Conservation (phyloP, 2,113 vertebrate genomes). For the Steatornis caripensis region DNA sequence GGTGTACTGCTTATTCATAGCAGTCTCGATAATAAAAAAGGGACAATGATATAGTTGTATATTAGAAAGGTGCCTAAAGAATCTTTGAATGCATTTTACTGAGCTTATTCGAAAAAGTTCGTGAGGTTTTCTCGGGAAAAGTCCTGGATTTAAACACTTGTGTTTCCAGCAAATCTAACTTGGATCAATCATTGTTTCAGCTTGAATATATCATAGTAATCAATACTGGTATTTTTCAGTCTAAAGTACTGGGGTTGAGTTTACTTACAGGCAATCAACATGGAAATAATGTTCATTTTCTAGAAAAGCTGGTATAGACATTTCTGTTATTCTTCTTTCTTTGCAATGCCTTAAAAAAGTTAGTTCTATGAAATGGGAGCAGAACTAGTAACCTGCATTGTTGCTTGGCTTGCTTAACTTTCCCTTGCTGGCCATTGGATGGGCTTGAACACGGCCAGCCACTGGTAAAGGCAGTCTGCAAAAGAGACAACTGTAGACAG, state of each 20-base stretch:
- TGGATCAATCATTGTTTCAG: neutral
- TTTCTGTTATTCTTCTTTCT: neutral
- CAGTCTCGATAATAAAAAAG: neutral
- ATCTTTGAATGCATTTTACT: neutral
- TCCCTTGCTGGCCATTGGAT: neutral
- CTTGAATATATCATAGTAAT: neutral
- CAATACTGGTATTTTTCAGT: neutral
- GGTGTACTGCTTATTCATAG: neutral
- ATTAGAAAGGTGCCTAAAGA: neutral
- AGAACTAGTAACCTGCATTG: neutral
- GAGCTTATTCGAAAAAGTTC: neutral
- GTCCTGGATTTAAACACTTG: neutral
- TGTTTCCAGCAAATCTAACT: neutral
- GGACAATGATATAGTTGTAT: neutral
- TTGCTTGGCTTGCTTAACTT: neutral
- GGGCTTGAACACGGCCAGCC: neutral
- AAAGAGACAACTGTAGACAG: neutral
- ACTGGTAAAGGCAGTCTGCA: neutral
- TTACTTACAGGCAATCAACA: neutral
- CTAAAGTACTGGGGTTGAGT: neutral
- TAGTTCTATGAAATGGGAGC: neutral
- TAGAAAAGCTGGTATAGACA: neutral
- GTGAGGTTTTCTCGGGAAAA: neutral
- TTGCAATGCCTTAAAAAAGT: neutral
- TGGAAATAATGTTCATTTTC: neutral